Percentiles rank a stretch among this genome's conserved stretches.
Evolutionary conservation across 2,888 invertebrate species (phyloP).

Genomic region (Timandra comae): DNA sequence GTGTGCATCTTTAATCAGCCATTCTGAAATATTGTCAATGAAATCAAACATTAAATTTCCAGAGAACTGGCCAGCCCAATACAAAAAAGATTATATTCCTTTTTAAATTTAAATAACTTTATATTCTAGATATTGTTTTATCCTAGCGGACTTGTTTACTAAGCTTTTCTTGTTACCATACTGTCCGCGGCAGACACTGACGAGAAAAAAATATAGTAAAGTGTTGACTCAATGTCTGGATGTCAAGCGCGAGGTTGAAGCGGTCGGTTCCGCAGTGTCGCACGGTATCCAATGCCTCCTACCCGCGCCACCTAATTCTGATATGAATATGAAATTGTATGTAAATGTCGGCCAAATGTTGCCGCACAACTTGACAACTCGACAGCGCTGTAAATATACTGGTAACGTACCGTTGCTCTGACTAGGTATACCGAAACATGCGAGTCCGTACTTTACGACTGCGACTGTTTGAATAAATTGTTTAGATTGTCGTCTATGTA

Average conservation of each 20-base stretch:
- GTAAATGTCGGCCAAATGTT: constrained; percentile 64
- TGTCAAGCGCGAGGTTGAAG: constrained; percentile 24
- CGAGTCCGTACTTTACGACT: constrained; percentile 53
- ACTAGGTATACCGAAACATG: constrained; percentile 55
- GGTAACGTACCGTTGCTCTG: constrained; percentile 51
- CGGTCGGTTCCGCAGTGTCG: constrained; percentile 32
- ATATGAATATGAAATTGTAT: constrained; percentile 72
- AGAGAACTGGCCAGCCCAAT: no score
- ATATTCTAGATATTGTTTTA: constrained; percentile 15
- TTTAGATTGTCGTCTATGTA: constrained; percentile 48
- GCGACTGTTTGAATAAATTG: constrained; percentile 55
- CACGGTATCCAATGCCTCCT: constrained; percentile 34
- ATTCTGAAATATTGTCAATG: constrained; percentile 6
- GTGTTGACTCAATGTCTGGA: constrained; percentile 25
- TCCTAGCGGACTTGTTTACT: constrained; percentile 13
- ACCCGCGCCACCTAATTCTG: constrained; percentile 56
- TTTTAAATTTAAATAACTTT: constrained; percentile 5
- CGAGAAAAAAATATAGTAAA: constrained; percentile 17
- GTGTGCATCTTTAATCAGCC: constrained; percentile 12
- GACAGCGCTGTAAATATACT: constrained; percentile 61
- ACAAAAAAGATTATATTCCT: background rate
- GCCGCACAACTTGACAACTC: constrained; percentile 61
- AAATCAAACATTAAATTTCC: constrained; percentile 9
- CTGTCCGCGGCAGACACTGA: constrained; percentile 13
- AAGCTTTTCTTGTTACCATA: constrained; percentile 14